Base-by-base conservation (phyloP, 2,888 invertebrate genomes). In the Ernsta delagoae region DNA sequence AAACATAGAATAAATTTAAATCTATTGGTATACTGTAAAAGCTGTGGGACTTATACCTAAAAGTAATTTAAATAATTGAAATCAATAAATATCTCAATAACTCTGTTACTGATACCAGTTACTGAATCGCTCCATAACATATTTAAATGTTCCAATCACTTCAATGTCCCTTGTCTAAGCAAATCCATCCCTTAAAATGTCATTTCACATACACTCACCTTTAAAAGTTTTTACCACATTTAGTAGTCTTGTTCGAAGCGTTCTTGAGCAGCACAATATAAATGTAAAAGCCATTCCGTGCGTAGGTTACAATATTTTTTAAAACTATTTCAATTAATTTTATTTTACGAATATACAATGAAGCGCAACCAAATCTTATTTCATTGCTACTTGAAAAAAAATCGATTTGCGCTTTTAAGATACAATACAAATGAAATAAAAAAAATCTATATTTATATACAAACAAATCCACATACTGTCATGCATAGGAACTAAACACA, bases 401-500 rank as follows among this genome's bases (percentile, higher is more conserved):
- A 36, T 7, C 4, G n/a, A 57, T 57, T 57, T 12, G 57, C 56
- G 39, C 59, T 41, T 59, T 12, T 34, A 64, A 65, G 57, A 45
- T 16, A 57, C 9, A 45, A 39, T 41, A 39, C 31, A 57, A 39
- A 41, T 5, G 36, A 61, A 63, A 60, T 39, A 68, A 56, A 67
- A 61, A 16, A 36, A 36, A 48, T 16, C 34, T 62, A 59, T 53
- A 59, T n/a, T 12, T 63, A 50, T 16, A 43, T 39, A 43, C 16
- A 16, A 56, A 59, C 54, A 45, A 54, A 65, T 54, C 64, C 12
- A 45, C 74, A 77, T 78, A 79, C 81, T 80, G 88, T 81, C 81
- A 86, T 88, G 85, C 87, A 85, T 90, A 91, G 90, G 89, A 92
- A 93, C 90, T 89, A 88, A 92, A 90, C 88, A 88, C 89, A 92